Evolutionary conservation across 2,888 invertebrate genomes (phyloP).

Genomic region (Dasysyrphus albostriatus): DNA sequence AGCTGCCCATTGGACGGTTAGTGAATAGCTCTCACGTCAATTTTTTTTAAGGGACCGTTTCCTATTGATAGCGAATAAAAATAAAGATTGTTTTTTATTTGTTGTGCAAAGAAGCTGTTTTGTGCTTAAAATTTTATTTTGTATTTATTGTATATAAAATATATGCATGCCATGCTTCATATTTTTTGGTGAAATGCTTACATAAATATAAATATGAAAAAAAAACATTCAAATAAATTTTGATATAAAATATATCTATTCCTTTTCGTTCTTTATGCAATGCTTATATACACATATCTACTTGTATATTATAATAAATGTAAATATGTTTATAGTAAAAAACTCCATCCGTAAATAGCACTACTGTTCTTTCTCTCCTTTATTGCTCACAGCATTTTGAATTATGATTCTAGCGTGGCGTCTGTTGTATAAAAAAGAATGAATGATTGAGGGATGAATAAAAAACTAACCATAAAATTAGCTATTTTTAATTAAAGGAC

Average conservation of each 20-base stretch:
- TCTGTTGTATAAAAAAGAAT: constrained; percentile 64
- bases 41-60: no score
- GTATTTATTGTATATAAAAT: constrained; percentile 15
- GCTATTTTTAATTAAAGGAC: background rate
- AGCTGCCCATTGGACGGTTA: no score
- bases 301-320: no score
- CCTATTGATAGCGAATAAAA: background rate
- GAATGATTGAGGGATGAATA: constrained; percentile 12
- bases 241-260: background rate
- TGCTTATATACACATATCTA: background rate
- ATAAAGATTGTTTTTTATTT: background rate
- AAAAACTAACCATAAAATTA: constrained; percentile 8
- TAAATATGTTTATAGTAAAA: background rate
- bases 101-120: constrained; percentile 10
- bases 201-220: background rate
- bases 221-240: background rate
- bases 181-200: constrained; percentile 15
- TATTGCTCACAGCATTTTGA: constrained; percentile 36
- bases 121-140: constrained; percentile 15
- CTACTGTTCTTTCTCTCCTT: constrained; percentile 45
- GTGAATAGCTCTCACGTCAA: no score
- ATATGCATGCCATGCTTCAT: constrained; percentile 7
- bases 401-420: constrained; percentile 62
- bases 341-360: constrained; percentile 62
- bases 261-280: background rate